Evolutionary conservation across 1,140 invertebrate species (phyloP).

Genomic region (Dendroctonus valens): DNA sequence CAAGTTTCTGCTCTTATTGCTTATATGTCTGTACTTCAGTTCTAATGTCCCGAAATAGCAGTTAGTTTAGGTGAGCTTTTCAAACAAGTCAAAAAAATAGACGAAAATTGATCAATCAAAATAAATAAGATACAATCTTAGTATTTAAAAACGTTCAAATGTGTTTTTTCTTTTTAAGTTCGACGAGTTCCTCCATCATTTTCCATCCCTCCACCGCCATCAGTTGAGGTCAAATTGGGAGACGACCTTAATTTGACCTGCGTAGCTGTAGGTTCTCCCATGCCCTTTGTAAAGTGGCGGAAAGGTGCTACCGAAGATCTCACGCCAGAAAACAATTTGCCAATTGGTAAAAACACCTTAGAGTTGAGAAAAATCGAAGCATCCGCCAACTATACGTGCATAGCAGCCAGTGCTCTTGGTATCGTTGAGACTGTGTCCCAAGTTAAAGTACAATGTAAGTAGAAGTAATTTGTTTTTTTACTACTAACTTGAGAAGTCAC

Average conservation of each 20-base stretch:
- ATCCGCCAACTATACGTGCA: slow-evolving; percentile 95
- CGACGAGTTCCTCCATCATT: slow-evolving; percentile 92
- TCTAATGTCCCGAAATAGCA: too few relatives aligned
- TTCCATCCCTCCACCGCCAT: slow-evolving; percentile 78
- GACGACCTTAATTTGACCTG: slow-evolving; percentile 90
- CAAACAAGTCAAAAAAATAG: too few relatives aligned
- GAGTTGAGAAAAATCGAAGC: slow-evolving; percentile 82
- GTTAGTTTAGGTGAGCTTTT: too few relatives aligned
- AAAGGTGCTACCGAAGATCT: slow-evolving; percentile 79
- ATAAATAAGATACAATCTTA: too few relatives aligned
- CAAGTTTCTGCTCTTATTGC: too few relatives aligned
- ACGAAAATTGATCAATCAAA: too few relatives aligned
- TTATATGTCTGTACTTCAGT: too few relatives aligned
- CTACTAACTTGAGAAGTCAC: too few relatives aligned
- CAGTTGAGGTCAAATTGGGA: slow-evolving; percentile 87
- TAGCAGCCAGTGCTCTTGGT: slow-evolving; percentile 90
- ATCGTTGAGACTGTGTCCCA: slow-evolving; percentile 82
- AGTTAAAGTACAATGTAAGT: slow-evolving; percentile 95
- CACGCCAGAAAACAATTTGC: slow-evolving; percentile 81
- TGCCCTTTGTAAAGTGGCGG: slow-evolving; percentile 96
- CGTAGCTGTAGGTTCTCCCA: slow-evolving; percentile 94
- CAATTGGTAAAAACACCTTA: slow-evolving; percentile 84
- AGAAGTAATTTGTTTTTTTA: slow-evolving; percentile 2
- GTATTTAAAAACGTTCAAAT: not conserved
- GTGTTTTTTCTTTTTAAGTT: slow-evolving; percentile 59